A percentile compares a stretch with the other conserved stretches of the same genome.
These are phyloP conservation scores for Neuroterus valhalla DNA, from an alignment of 1,140 invertebrate genomes.

Conservation along the genomic window DNA sequence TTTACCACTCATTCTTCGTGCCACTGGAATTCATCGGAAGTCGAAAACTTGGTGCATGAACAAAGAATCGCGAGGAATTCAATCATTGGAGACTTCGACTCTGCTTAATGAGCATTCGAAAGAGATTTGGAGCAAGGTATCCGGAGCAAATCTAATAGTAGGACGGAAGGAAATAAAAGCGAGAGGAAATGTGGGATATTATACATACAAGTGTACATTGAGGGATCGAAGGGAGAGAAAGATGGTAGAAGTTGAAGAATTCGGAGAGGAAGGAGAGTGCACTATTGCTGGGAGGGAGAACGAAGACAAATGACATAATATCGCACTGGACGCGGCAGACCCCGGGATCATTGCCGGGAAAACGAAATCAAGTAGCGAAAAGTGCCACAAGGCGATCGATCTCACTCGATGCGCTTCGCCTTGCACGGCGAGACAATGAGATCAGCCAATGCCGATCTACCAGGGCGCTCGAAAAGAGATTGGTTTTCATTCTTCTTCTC, in stretches of 20 bases:
- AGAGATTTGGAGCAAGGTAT: background rate
- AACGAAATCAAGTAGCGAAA: constrained; percentile 66
- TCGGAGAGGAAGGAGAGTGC: constrained; percentile 32
- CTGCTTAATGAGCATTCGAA: constrained; percentile 21
- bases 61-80: constrained; percentile 12
- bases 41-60: constrained; percentile 12
- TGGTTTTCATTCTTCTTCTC: constrained; percentile 56
- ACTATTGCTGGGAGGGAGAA: constrained; percentile 59
- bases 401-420: constrained; percentile 62
- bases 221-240: background rate
- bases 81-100: constrained; percentile 17
- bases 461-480: constrained; percentile 57
- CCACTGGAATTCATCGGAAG: background rate
- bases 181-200: background rate
- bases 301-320: constrained; percentile 75
- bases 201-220: background rate
- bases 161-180: background rate
- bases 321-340: constrained; percentile 66
- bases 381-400: constrained; percentile 63
- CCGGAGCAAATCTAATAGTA: background rate
- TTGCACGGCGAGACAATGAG: constrained; percentile 64
- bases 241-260: constrained; percentile 16
- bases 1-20: background rate
- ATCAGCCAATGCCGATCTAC: constrained; percentile 62
- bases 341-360: constrained; percentile 62